Percentiles rank a stretch among this genome's conserved stretches.
phyloP scores from a whole-genome alignment of 2,797 vertebrate genomes.

The Syndactyla subalaris region DNA sequence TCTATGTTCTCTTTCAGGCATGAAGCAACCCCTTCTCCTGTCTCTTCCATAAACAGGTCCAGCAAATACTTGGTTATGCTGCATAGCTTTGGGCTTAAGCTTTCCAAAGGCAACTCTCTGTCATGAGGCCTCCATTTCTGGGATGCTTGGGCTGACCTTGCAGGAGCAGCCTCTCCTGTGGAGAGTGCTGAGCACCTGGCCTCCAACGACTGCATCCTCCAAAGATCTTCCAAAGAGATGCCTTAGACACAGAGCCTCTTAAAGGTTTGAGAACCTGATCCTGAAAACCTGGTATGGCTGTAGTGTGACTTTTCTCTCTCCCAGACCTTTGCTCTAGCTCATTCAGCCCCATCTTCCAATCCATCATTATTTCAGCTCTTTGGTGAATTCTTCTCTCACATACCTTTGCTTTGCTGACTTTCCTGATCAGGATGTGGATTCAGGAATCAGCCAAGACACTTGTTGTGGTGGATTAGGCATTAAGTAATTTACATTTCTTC shows the following conservation, averaged over 20 bases:
- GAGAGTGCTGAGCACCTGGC: background rate
- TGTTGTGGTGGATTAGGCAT: slow-evolving; percentile 17
- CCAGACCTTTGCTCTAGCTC: background rate
- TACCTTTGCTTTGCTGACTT: background rate
- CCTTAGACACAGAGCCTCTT: background rate
- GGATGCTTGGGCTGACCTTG: background rate
- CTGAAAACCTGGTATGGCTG: background rate
- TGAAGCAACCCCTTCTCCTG: background rate
- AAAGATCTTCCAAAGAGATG: background rate
- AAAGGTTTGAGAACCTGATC: background rate
- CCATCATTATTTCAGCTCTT: background rate
- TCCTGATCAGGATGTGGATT: background rate
- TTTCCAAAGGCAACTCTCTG: background rate
- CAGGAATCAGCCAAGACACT: background rate
- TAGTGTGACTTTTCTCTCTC: background rate
- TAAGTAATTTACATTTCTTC: slow-evolving; percentile 28
- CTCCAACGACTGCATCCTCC: background rate
- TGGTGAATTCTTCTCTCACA: background rate
- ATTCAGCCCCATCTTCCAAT: background rate
- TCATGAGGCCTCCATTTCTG: background rate
- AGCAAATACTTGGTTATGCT: background rate
- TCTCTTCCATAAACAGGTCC: background rate
- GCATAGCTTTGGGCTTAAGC: background rate
- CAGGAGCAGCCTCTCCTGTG: background rate
- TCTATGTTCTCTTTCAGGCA: background rate